A percentile compares a stretch with the other conserved stretches of the same genome.
Conservation (phyloP, 1,140 invertebrate species). For the Frieseomelitta varia region DNA sequence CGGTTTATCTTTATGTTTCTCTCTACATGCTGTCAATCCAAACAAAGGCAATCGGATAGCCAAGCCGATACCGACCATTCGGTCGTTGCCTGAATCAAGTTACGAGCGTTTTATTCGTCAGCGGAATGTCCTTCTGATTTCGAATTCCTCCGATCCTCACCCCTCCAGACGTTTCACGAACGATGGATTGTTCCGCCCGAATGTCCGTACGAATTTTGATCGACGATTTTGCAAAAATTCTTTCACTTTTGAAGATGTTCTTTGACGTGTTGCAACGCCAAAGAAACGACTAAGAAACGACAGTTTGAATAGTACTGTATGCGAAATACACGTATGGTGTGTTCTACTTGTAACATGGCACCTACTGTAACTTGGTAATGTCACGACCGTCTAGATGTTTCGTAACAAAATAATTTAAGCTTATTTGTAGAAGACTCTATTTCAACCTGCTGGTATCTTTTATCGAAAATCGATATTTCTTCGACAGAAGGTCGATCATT, state of each 20-base stretch:
- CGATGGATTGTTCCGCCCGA: neutral
- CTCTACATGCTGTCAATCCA: slow-evolving; percentile 16
- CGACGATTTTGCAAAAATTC: neutral
- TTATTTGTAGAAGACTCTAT: neutral
- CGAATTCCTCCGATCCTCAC: slow-evolving; percentile 23
- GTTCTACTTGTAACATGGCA: no score
- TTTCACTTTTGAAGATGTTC: neutral
- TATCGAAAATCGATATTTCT: no score
- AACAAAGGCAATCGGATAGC: slow-evolving; percentile 22
- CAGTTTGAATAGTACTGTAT: no score
- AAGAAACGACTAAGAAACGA: no score
- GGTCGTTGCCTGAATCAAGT: slow-evolving; percentile 50
- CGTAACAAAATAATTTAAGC: neutral
- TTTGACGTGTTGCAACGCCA: neutral
- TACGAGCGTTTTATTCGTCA: slow-evolving; percentile 34
- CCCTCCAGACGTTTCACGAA: neutral
- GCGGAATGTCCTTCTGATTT: slow-evolving; percentile 32
- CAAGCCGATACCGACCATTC: slow-evolving; percentile 30
- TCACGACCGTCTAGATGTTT: neutral
- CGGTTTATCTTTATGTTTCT: neutral
- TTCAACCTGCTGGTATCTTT: neutral
- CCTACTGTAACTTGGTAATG: no score
- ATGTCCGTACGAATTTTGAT: neutral
- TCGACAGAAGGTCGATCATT: neutral
- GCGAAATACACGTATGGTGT: no score